Evolutionary conservation across 2,113 vertebrate genomes (phyloP), one percentile per base, ranked within the genome.

Genomic region (Hemicordylus capensis): DNA sequence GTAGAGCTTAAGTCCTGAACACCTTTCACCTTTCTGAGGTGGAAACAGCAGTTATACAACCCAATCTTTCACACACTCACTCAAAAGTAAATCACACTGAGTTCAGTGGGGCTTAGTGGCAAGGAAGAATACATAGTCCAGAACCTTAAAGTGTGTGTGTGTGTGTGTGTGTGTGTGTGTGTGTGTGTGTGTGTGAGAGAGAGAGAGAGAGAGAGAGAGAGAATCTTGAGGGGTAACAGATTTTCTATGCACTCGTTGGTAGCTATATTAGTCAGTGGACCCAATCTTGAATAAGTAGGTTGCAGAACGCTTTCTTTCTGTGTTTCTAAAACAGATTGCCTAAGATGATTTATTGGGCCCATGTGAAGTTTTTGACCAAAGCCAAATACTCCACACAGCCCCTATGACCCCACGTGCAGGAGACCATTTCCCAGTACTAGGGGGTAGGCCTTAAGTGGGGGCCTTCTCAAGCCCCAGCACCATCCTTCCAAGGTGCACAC

Each of bases 1-100:
- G 28, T 72, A 80, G 48, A 58, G 19, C 64, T 56, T 3, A 3
- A 31, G 54, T 64, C 12, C 28, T 34, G 0, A 0, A 11, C 73
- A 76, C 4, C 0, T 80, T 19, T 44, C 54, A 56, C 42, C 31
- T 76, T 51, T 51, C 72, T 66, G 44, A 51, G 6, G 20, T 54
- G 44, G 34, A 84, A 19, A 26, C 73, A 4, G 37, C 24, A 78
- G 31, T 75, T 58, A 73, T 37, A 4, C 0, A 0, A 42, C 86
- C 63, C 42, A 64, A 48, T 59, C 54, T 80, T 28, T 20, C 19
- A 34, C 15, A 5, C 20, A 7, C 10, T 63, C 3, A 63, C 24
- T 44, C 6, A 59, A 76, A 19, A 34, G 1, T 14, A 34, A 67
- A 5, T 17, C 12, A 6, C 39, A 17, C 44, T 42, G 48, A 70